These are phyloP conservation scores for Copidosoma floridanum DNA, from an alignment of 1,140 invertebrate species.

Conservation along the genomic window DNA sequence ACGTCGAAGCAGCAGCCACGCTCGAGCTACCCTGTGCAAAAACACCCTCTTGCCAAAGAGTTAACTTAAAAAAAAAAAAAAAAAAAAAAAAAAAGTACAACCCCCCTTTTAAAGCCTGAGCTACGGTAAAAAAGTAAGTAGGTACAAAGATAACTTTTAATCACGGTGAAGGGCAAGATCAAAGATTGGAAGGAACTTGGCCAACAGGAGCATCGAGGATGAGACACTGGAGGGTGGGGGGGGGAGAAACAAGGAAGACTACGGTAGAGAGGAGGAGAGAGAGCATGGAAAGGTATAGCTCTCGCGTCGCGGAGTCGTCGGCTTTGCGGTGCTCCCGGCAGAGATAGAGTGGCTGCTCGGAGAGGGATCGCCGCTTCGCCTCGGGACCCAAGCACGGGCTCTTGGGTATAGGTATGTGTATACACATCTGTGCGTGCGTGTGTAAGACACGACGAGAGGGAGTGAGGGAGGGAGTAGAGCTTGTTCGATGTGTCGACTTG, in stretches of 20 bases:
- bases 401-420: no score
- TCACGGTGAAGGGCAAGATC: background rate
- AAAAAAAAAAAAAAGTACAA: no score
- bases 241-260: constrained; percentile 1
- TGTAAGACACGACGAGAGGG: background rate
- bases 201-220: background rate
- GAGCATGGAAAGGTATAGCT: background rate
- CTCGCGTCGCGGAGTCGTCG: constrained; percentile 14
- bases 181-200: constrained; percentile 8
- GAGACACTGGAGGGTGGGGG: background rate
- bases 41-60: no score
- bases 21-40: no score
- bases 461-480: constrained; percentile 12
- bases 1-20: no score
- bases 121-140: no score
- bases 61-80: no score
- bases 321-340: constrained; percentile 27
- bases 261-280: background rate
- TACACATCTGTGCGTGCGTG: no score
- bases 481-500: constrained; percentile 42
- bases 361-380: constrained; percentile 15
- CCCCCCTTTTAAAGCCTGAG: no score
- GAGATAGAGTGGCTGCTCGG: constrained; percentile 31
- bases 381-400: no score
- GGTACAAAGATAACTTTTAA: background rate